phyloP scores from a whole-genome alignment of 2,797 vertebrate species.

The Cyprinella venusta region DNA sequence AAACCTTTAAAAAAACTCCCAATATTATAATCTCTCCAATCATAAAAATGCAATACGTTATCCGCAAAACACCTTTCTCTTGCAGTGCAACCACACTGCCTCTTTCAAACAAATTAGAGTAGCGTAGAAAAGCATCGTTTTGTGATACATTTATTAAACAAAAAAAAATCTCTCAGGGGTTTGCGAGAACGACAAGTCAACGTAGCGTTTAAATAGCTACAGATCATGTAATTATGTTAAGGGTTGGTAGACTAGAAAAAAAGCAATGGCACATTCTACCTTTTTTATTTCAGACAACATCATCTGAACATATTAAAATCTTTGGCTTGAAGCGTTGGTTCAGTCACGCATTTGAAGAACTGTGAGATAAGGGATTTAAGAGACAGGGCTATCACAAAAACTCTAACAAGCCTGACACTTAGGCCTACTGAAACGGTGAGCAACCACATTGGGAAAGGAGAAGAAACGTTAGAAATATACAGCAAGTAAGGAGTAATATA shows the following conservation, averaged over 20 bases:
- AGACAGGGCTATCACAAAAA: conserved; percentile 71
- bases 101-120: conserved; percentile 18
- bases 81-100: not conserved
- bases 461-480: conserved; percentile 74
- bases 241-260: conserved; percentile 30
- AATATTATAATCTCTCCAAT: not conserved
- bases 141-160: conserved; percentile 30
- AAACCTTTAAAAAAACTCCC: not conserved
- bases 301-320: conserved; percentile 98
- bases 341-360: conserved; percentile 79
- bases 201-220: conserved; percentile 34
- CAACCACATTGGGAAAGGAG: conserved; percentile 70
- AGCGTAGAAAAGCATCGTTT: conserved; percentile 18
- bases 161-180: conserved; percentile 3
- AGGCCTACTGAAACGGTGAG: conserved; percentile 69
- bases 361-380: conserved; percentile 58
- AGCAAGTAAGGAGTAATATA: conserved; percentile 83
- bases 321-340: conserved; percentile 96
- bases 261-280: conserved; percentile 55
- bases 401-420: conserved; percentile 73
- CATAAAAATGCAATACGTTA: not conserved
- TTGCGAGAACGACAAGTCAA: conserved; percentile 16
- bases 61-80: not conserved
- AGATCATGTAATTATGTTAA: conserved; percentile 12
- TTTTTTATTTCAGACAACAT: conserved; percentile 95